Percentiles rank a stretch among this genome's conserved stretches.
Evolutionary conservation across 1,140 invertebrate genomes (phyloP).

Genomic region (Neotoxoptera formosana): DNA sequence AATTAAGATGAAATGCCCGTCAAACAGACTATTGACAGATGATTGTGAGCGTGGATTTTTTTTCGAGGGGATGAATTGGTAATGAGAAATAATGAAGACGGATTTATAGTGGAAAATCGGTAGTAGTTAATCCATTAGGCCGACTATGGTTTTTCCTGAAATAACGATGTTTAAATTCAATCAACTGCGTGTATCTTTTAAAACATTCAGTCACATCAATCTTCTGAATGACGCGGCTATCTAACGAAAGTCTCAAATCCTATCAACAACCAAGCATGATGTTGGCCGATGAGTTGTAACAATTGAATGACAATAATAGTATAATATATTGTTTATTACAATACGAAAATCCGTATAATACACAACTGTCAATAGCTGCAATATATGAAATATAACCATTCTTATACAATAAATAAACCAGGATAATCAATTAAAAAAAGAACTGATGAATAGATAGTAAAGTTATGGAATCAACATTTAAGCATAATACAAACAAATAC

Average conservation of each 20-base stretch:
- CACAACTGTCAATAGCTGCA: neutral
- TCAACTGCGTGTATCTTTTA: neutral
- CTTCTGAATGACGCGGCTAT: constrained; percentile 19
- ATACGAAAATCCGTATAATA: neutral
- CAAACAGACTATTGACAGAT: constrained; percentile 40
- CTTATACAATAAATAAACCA: neutral
- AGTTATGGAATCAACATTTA: neutral
- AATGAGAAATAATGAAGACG: constrained; percentile 56
- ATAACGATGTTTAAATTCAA: constrained; percentile 47
- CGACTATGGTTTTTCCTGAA: neutral
- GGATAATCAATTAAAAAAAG: neutral
- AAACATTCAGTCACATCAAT: constrained; percentile 34
- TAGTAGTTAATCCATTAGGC: constrained; percentile 53
- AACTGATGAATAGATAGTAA: neutral
- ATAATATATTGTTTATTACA: neutral
- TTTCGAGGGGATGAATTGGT: constrained; percentile 46
- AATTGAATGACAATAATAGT: neutral
- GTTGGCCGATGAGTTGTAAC: neutral
- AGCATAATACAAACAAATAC: neutral
- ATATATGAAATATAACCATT: neutral
- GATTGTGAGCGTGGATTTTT: constrained; percentile 16
- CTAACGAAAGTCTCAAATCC: constrained; percentile 12
- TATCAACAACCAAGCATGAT: neutral
- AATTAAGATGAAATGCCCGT: constrained; percentile 47
- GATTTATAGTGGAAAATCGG: constrained; percentile 40